Evolutionary conservation across 2,888 invertebrate species (phyloP).

Genomic region (Ichneumon xanthorius): DNA sequence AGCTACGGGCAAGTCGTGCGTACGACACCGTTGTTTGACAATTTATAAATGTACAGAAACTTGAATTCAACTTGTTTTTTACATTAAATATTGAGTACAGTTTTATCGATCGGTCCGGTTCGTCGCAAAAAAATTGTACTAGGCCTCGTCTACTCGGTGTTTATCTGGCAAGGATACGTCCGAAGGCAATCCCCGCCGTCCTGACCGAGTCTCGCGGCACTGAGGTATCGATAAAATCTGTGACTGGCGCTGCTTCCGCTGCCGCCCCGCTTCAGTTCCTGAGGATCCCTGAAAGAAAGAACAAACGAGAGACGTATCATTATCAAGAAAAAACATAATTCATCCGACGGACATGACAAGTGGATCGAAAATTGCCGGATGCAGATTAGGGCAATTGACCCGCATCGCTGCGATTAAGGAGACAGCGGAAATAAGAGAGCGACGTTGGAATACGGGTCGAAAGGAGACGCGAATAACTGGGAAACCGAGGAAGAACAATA

Average conservation of each 20-base stretch:
- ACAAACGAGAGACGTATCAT: slow-evolving; percentile 37
- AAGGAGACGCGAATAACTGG: slow-evolving; percentile 9
- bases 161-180: slow-evolving; percentile 90
- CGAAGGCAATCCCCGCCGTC: slow-evolving; percentile 91
- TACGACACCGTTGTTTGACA: slow-evolving; percentile 34
- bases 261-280: slow-evolving; percentile 90
- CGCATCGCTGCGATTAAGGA: slow-evolving; percentile 39
- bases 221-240: slow-evolving; percentile 92
- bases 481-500: not conserved
- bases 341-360: slow-evolving; percentile 19
- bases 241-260: slow-evolving; percentile 90
- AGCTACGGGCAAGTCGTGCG: slow-evolving; percentile 48
- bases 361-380: slow-evolving; percentile 44
- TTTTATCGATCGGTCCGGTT: slow-evolving; percentile 30
- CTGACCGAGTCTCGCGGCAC: slow-evolving; percentile 93
- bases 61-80: not conserved
- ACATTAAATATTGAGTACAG: slow-evolving; percentile 15
- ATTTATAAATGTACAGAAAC: slow-evolving; percentile 48
- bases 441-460: slow-evolving; percentile 24
- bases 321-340: slow-evolving; percentile 30
- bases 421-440: slow-evolving; percentile 48
- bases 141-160: slow-evolving; percentile 86
- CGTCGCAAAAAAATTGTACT: not conserved
- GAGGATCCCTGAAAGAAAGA: slow-evolving; percentile 88
- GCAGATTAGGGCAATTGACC: slow-evolving; percentile 54